phyloP scores from a whole-genome alignment of 2,113 vertebrate species.

The Psilopogon haemacephalus region DNA sequence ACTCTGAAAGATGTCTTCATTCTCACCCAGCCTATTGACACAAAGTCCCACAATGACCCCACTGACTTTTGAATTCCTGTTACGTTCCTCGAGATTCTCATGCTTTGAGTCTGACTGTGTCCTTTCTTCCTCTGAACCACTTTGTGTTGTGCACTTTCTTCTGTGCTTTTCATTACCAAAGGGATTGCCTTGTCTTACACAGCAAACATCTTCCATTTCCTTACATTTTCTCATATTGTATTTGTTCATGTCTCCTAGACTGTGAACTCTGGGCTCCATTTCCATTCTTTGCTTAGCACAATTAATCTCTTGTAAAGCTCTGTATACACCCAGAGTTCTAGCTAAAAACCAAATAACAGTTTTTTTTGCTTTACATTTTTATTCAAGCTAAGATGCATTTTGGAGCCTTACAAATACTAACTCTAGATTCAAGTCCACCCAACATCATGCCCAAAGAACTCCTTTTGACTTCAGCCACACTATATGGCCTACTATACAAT shows the following conservation, averaged over 20 bases:
- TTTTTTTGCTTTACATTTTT: not conserved
- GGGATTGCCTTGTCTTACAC: not conserved
- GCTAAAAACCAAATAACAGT: conserved; percentile 3
- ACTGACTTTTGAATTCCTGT: conserved; percentile 40
- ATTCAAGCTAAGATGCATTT: conserved; percentile 16
- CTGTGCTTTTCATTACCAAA: conserved; percentile 1
- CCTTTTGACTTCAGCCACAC: not conserved
- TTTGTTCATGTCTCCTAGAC: not conserved
- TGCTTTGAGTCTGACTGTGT: not conserved
- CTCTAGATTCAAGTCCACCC: conserved; percentile 40
- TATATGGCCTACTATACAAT: not conserved
- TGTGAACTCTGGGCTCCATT: not conserved
- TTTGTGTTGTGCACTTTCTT: not conserved
- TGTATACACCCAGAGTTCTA: not conserved
- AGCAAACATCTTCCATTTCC: not conserved
- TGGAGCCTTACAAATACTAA: conserved; percentile 27
- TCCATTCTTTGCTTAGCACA: not conserved
- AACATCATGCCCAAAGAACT: not conserved
- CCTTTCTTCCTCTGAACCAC: conserved; percentile 11
- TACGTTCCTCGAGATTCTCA: conserved; percentile 31
- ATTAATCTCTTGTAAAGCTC: not conserved
- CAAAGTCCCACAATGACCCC: conserved; percentile 8
- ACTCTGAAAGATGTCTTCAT: not conserved
- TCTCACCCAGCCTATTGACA: not conserved
- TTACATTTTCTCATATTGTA: not conserved